Evolutionary conservation across 2,113 vertebrate genomes (phyloP).

Genomic region (Balaeniceps rex): DNA sequence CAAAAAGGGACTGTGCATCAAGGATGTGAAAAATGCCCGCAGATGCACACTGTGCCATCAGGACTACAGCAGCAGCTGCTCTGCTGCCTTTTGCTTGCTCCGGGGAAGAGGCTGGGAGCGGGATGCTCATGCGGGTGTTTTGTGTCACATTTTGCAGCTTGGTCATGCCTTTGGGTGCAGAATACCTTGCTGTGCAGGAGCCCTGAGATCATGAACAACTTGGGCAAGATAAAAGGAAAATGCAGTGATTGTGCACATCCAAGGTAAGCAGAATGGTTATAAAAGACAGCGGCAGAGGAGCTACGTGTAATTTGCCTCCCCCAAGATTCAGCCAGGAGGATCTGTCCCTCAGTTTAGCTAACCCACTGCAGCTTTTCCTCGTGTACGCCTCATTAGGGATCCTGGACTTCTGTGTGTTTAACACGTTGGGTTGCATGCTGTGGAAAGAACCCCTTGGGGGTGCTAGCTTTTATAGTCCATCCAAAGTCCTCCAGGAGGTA

Average conservation of each 20-base stretch:
- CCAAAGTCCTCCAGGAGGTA: neutral
- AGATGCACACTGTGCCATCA: neutral
- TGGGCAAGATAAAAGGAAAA: neutral
- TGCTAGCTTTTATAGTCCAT: neutral
- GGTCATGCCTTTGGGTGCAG: neutral
- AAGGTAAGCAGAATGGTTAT: neutral
- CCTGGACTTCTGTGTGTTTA: neutral
- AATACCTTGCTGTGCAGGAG: neutral
- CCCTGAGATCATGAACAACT: neutral
- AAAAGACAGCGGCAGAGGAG: neutral
- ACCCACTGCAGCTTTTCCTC: neutral
- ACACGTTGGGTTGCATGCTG: neutral
- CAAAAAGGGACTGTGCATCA: neutral
- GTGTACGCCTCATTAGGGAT: neutral
- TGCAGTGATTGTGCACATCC: neutral
- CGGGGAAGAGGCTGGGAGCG: neutral
- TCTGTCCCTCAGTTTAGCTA: neutral
- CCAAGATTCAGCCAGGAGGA: rapidly evolving
- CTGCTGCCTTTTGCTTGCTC: neutral
- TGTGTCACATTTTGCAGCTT: neutral
- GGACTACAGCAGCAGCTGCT: neutral
- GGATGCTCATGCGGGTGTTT: neutral
- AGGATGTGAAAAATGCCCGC: neutral
- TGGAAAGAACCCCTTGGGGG: neutral
- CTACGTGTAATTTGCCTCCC: neutral